Evolutionary conservation across 2,113 vertebrate species (phyloP).

Genomic region (Astur gentilis): DNA sequence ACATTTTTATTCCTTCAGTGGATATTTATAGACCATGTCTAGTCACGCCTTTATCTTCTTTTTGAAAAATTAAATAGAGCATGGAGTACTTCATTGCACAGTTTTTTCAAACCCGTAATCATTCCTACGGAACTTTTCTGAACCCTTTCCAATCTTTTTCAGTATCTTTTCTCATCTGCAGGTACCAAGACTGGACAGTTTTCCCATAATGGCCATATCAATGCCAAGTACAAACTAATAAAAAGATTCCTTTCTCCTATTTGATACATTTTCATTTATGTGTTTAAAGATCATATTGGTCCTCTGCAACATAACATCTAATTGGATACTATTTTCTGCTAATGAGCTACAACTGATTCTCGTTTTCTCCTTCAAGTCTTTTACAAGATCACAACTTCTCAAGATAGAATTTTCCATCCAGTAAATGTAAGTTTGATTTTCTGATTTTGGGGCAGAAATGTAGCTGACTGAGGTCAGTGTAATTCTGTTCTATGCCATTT

Average conservation of each 20-base stretch:
- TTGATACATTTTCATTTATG: background rate
- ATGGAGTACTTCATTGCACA: background rate
- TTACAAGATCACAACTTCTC: background rate
- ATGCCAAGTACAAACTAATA: background rate
- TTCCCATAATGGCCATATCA: background rate
- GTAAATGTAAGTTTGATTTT: slow-evolving; percentile 19
- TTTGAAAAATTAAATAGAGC: slow-evolving; percentile 41
- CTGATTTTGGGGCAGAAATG: background rate
- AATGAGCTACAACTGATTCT: background rate
- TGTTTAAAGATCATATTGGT: background rate
- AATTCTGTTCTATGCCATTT: background rate
- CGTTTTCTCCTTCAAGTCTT: background rate
- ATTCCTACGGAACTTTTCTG: background rate
- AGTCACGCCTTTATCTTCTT: background rate
- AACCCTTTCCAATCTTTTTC: background rate
- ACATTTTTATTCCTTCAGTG: background rate
- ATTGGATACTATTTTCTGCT: background rate
- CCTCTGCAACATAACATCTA: background rate
- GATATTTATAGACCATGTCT: slow-evolving; percentile 32
- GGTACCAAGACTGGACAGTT: background rate
- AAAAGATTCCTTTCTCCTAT: background rate
- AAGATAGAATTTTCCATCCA: background rate
- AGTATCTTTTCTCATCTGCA: background rate
- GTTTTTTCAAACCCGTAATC: slow-evolving; percentile 31
- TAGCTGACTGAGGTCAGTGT: background rate